Base-by-base conservation (phyloP, 2,797 vertebrate species). In the Xenops minutus region DNA sequence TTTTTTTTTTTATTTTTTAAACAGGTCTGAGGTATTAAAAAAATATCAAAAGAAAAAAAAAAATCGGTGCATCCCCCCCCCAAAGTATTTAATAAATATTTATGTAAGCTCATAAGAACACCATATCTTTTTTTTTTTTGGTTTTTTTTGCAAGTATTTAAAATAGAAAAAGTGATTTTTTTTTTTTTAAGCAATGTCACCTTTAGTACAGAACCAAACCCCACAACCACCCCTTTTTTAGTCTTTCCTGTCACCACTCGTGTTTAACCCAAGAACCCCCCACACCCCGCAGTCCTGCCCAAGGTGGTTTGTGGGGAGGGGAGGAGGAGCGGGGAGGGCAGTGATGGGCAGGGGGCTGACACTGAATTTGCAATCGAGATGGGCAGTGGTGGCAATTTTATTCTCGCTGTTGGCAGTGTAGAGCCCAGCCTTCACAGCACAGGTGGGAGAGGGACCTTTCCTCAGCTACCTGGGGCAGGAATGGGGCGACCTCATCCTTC, bases 1-100 rank as follows among this genome's bases (percentile, higher is more conserved):
- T 91, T 49, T 79, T 34, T 5, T 48, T 41, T 36, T 22, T 18
- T 49, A 27, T 49, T 55, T 37, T 95, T 89, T 59, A 1, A 95
- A 97, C 74, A 95, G 81, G 96, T 97, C 93, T 97, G 97, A 98
- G 97, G 97, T 98, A 97, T 97, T 95, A 97, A 97, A 96, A 97
- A 93, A 91, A 88, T 67, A 92, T 94, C 52, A 96, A 95, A 97
- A 96, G 12, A 10, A 80, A 93, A 51, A 85, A 56, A 58, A 66
- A 95, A 95, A 32, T n/a, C 0, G 2, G 52, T 85, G 77, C 59
- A 66, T 67, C 62, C 43, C 77, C 85, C 92, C 74, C 90, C 85
- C 14, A 58, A 97, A 89, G 67, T 92, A 96, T 87, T 94, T 88
- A 96, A 97, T 96, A 97, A 97, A 97, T 93, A 97, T 81, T 74